phyloP scores from a whole-genome alignment of 1,140 invertebrate species.

The Lanistes nyassanus region DNA sequence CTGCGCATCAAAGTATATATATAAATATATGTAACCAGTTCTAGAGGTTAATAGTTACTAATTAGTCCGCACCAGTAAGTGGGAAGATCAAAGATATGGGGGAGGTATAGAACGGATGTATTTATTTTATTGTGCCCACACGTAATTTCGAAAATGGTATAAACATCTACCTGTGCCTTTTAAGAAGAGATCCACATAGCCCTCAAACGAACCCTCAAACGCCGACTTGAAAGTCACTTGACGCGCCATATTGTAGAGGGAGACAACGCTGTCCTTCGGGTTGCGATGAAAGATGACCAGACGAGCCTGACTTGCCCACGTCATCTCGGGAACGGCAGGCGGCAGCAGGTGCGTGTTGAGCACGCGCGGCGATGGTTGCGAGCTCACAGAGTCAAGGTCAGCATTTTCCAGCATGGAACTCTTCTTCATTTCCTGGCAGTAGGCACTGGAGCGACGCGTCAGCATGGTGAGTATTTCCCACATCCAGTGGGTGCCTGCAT shows the following conservation, averaged over 20 bases:
- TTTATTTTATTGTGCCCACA: too few relatives aligned
- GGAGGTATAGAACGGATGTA: too few relatives aligned
- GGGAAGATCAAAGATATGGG: too few relatives aligned
- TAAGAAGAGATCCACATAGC: slow-evolving; percentile 39
- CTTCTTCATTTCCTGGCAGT: slow-evolving; percentile 6
- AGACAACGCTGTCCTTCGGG: slow-evolving; percentile 44
- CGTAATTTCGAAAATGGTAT: too few relatives aligned
- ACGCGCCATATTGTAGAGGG: slow-evolving; percentile 35
- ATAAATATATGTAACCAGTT: too few relatives aligned
- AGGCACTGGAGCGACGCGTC: background rate
- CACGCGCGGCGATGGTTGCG: slow-evolving; percentile 35
- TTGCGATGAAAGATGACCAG: slow-evolving; percentile 37
- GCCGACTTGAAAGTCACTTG: slow-evolving; percentile 30
- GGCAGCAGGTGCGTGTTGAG: slow-evolving; percentile 38
- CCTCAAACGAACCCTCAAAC: slow-evolving; percentile 45
- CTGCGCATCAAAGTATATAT: too few relatives aligned
- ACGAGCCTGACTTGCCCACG: slow-evolving; percentile 28
- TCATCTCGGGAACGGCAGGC: slow-evolving; percentile 26
- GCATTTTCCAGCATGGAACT: slow-evolving; percentile 20
- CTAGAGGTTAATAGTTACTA: too few relatives aligned
- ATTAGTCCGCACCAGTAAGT: too few relatives aligned
- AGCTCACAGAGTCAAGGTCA: slow-evolving; percentile 11
- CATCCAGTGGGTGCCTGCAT: slow-evolving; percentile 43
- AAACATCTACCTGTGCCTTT: slow-evolving; percentile 39
- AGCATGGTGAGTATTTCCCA: slow-evolving; percentile 43